A percentile compares a stretch with the other conserved stretches of the same genome.
Conservation (phyloP, 2,888 invertebrate species). For the Fabriciana adippe region DNA sequence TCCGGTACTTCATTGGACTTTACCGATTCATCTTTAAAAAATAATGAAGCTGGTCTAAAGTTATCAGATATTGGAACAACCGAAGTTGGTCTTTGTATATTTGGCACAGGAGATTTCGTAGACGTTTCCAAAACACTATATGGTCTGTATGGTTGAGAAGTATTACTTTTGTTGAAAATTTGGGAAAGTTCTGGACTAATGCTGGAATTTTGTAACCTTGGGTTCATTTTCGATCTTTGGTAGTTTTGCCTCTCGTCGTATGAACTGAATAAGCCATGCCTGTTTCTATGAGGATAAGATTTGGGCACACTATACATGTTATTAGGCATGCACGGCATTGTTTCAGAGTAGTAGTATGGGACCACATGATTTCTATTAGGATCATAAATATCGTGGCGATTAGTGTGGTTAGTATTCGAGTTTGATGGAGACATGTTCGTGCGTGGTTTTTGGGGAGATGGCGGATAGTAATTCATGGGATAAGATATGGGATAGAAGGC, state of each 20-base stretch:
- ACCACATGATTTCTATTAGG: slow-evolving; percentile 82
- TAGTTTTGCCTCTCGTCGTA: slow-evolving; percentile 64
- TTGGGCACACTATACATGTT: slow-evolving; percentile 64
- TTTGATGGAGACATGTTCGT: slow-evolving; percentile 60
- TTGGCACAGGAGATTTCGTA: slow-evolving; percentile 58
- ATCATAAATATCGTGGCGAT: slow-evolving; percentile 74
- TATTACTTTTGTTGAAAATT: slow-evolving; percentile 57
- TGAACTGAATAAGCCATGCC: slow-evolving; percentile 66
- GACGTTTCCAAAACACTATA: slow-evolving; percentile 73
- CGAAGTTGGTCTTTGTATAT: slow-evolving; percentile 66
- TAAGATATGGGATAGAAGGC: slow-evolving; percentile 74
- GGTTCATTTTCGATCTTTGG: slow-evolving; percentile 56
- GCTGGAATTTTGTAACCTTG: slow-evolving; percentile 54
- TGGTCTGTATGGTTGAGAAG: slow-evolving; percentile 65
- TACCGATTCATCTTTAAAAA: slow-evolving; percentile 57
- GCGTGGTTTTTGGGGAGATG: slow-evolving; percentile 59
- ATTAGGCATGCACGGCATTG: slow-evolving; percentile 73
- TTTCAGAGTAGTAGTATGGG: slow-evolving; percentile 77
- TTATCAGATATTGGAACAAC: slow-evolving; percentile 75
- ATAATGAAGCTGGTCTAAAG: slow-evolving; percentile 70
- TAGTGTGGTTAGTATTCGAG: slow-evolving; percentile 56
- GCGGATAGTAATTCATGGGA: slow-evolving; percentile 76
- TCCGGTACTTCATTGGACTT: slow-evolving; percentile 65
- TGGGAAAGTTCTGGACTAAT: slow-evolving; percentile 59
- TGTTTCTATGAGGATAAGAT: slow-evolving; percentile 56